Percentiles rank a stretch among this genome's conserved stretches.
These are phyloP conservation scores for Amblyjoppa proteus DNA, from an alignment of 2,888 invertebrate species.

Conservation along the genomic window DNA sequence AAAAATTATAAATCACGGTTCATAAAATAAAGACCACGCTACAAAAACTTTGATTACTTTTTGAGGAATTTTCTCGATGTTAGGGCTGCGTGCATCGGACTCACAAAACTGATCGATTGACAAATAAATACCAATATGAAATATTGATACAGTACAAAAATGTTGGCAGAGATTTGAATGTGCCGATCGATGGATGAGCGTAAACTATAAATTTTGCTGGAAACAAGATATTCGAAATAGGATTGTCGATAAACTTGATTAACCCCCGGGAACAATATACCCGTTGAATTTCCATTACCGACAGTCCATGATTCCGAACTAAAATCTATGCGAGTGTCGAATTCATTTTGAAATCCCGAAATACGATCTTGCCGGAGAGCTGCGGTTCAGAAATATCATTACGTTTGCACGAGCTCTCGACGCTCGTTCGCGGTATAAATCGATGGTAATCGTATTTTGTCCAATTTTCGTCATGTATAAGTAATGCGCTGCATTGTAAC, in stretches of 20 bases:
- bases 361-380: constrained; percentile 6
- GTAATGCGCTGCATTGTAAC: not conserved
- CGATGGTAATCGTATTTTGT: not conserved
- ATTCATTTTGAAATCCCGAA: constrained; percentile 23
- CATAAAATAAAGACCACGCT: no score
- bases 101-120: not conserved
- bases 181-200: not conserved
- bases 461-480: not conserved
- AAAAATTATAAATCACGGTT: no score
- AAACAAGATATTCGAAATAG: constrained; percentile 7
- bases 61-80: no score
- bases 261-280: not conserved
- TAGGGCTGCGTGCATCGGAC: not conserved
- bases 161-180: not conserved
- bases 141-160: not conserved
- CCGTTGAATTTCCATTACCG: constrained; percentile 20
- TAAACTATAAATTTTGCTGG: not conserved
- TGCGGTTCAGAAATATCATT: not conserved
- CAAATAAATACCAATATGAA: not conserved
- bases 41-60: not conserved
- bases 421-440: not conserved
- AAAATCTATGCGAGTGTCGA: constrained; percentile 21
- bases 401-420: not conserved
- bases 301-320: constrained; percentile 5
- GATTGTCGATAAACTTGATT: constrained; percentile 33